These are phyloP conservation scores for Adoxophyes honmai DNA, from an alignment of 1,140 invertebrate genomes.

Conservation along the genomic window DNA sequence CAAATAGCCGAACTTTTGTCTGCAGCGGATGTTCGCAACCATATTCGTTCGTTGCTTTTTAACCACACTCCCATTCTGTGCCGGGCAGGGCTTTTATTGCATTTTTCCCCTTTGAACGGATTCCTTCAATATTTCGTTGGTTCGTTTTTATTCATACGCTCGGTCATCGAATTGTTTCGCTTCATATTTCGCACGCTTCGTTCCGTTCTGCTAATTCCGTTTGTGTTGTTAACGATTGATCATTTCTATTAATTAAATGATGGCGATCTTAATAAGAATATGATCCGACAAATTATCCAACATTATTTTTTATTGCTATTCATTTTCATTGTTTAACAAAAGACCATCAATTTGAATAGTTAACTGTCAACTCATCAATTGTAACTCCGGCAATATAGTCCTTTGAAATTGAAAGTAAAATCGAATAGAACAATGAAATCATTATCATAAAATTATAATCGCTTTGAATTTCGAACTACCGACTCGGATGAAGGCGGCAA, in stretches of 20 bases:
- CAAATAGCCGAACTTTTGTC: conserved; percentile 75
- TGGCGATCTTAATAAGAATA: not conserved
- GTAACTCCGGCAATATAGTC: not conserved
- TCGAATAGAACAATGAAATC: conserved; percentile 33
- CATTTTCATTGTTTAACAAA: not conserved
- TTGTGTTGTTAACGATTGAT: not conserved
- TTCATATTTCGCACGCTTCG: conserved; percentile 52
- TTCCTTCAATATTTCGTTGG: conserved; percentile 75
- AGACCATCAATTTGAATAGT: not conserved
- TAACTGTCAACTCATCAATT: conserved; percentile 1
- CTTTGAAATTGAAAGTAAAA: not conserved
- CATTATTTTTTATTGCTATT: not conserved
- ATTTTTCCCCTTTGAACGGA: conserved; percentile 76
- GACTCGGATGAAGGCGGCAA: conserved; percentile 32
- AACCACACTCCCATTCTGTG: conserved; percentile 73
- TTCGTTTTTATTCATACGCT: conserved; percentile 71
- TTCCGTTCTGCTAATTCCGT: conserved; percentile 32
- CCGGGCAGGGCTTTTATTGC: conserved; percentile 69
- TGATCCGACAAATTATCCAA: too few species aligned
- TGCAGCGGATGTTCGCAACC: conserved; percentile 71
- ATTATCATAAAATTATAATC: conserved; percentile 38
- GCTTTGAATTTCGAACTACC: conserved; percentile 49
- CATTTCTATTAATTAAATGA: too few species aligned
- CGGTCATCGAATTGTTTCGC: conserved; percentile 69
- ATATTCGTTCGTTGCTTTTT: conserved; percentile 75